Evolutionary conservation across 2,113 vertebrate genomes (phyloP), one percentile per base, ranked within the genome.

Genomic region (Etia nguti): DNA sequence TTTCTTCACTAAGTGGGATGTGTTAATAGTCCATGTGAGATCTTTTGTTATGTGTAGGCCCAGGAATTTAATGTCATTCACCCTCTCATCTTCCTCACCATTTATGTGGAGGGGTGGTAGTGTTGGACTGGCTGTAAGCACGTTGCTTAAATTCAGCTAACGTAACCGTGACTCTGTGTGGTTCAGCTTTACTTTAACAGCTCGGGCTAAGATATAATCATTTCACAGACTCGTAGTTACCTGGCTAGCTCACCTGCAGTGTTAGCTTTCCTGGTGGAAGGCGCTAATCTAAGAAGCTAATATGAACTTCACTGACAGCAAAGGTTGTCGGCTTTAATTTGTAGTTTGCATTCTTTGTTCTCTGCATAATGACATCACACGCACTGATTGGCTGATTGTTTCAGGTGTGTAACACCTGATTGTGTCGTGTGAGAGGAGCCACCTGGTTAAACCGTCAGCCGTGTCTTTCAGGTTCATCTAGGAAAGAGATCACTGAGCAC

Each of bases 401-500:
- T 16, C 24, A 29, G 6, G 43, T 48, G 24, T 48, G 8, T 43
- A 41, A 70, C n/a, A 43, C 24, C 68, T 46, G 29, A 62, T 34
- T 62, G 16, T 46, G 24, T 75, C 4, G 0, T 2, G 8, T 29
- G 16, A 34, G 16, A 31, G 48, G 16, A n/a, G 24, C 15, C 26
- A 6, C 10, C 3, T 77, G 26, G 18, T 52, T 77, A 77, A 77
- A 77, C 80, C 31, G 16, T 82, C 10, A 4, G 6, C n/a, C 8
- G 2, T 86, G 52, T 84, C 36, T 62, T 57, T 34, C 93, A 99
- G 99, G 98, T 80, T 98, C 98, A 2, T 98, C 97, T 50, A 97
- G 98, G 73, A 98, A 97, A 91, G 98, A 99, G 95, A 99, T 99
- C 94, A 99, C 98, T 0, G 96, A 97, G 84, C 98, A 99, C 90